Conservation (phyloP, 2,113 vertebrate genomes). For the Pitta sordida region DNA sequence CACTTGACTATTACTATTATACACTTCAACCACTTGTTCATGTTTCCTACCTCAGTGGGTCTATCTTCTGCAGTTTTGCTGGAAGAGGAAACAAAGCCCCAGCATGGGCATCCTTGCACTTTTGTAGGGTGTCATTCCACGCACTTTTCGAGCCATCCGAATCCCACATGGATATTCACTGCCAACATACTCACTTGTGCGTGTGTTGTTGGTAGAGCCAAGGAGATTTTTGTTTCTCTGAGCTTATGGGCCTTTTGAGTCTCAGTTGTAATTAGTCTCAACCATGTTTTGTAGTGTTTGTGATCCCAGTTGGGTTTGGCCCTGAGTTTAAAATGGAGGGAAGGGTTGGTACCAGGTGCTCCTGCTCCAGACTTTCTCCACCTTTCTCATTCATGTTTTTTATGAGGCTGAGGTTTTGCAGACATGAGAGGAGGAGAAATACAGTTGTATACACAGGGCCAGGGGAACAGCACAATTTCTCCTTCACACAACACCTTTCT, state of each 20-base stretch:
- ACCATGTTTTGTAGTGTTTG: neutral
- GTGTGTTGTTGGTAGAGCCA: neutral
- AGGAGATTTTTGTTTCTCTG: neutral
- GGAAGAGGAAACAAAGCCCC: neutral
- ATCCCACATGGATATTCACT: neutral
- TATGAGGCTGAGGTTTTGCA: neutral
- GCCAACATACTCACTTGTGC: neutral
- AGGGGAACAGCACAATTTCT: neutral
- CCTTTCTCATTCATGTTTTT: neutral
- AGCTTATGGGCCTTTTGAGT: neutral
- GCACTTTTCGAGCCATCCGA: neutral
- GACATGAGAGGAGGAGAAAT: neutral
- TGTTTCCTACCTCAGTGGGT: neutral
- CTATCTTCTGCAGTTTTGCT: neutral
- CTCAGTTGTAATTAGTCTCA: neutral
- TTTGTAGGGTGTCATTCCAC: neutral
- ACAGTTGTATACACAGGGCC: fast-evolving
- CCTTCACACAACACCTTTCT: neutral
- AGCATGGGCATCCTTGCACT: neutral
- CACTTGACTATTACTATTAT: neutral
- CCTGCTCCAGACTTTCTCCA: neutral
- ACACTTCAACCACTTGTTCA: neutral
- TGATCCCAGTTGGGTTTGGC: neutral
- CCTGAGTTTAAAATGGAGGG: neutral
- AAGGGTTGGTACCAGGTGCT: neutral